Percentiles rank a stretch among this genome's conserved stretches.
Evolutionary conservation across 2,113 vertebrate species (phyloP).

Genomic region (Manacus vitellinus): DNA sequence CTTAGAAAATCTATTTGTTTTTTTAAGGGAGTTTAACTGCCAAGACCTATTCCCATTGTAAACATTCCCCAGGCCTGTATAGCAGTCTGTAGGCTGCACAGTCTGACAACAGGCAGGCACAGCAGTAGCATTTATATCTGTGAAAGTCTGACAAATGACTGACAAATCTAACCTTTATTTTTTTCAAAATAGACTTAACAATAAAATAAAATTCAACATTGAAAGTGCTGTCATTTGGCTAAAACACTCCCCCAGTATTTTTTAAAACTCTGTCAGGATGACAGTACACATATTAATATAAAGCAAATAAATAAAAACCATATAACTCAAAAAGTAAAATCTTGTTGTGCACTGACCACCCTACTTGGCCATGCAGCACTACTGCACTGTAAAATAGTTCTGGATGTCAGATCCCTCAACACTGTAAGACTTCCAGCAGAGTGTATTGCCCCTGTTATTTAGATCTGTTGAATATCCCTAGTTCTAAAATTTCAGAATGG

Average conservation of each 20-base stretch:
- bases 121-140: background rate
- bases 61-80: background rate
- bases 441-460: background rate
- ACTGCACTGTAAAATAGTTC: background rate
- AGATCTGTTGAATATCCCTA: background rate
- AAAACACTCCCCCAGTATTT: background rate
- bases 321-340: background rate
- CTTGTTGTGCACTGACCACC: background rate
- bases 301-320: background rate
- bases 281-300: background rate
- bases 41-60: background rate
- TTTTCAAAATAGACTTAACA: background rate
- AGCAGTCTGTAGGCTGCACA: background rate
- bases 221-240: background rate
- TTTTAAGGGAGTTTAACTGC: background rate
- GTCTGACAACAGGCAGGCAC: background rate
- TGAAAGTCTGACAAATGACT: background rate
- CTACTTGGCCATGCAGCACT: background rate
- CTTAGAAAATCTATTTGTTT: background rate
- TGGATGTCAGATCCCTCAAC: background rate
- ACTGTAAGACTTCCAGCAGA: background rate
- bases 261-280: background rate
- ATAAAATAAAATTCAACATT: background rate
- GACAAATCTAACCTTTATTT: background rate
- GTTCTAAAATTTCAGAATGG: background rate